A percentile compares a stretch with the other conserved stretches of the same genome.
phyloP scores from a whole-genome alignment of 2,797 vertebrate genomes.

The Rhodeus uyekii region DNA sequence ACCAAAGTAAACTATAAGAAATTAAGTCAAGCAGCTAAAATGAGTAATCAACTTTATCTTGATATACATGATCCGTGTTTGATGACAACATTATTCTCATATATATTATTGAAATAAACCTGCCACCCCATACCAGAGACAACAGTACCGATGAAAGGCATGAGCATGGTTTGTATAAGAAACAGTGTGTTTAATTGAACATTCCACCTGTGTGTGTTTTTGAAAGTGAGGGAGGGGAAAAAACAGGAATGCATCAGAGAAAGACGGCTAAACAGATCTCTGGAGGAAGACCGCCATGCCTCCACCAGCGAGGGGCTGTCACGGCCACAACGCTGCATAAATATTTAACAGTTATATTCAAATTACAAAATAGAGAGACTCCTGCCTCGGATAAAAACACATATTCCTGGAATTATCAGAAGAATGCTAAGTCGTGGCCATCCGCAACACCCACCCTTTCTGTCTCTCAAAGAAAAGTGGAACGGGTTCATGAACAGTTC shows the following conservation, averaged over 20 bases:
- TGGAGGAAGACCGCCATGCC: conserved; percentile 32
- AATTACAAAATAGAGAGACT: conserved; percentile 74
- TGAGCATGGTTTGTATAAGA: conserved; percentile 10
- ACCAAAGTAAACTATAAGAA: background rate
- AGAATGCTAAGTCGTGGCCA: conserved; percentile 65
- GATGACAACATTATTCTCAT: background rate
- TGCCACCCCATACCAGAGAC: background rate
- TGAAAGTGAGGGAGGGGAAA: conserved; percentile 62
- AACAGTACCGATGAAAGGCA: conserved; percentile 4
- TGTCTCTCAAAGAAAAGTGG: conserved; percentile 58
- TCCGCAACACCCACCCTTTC: conserved; percentile 61
- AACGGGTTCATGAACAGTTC: conserved; percentile 60
- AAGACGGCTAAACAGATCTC: conserved; percentile 33
- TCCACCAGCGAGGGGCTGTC: conserved; percentile 64
- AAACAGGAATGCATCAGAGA: conserved; percentile 67
- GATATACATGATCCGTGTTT: background rate
- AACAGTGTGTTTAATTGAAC: conserved; percentile 10
- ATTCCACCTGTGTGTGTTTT: conserved; percentile 3
- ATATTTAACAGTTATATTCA: conserved; percentile 79
- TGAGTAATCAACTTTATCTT: background rate
- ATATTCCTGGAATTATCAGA: conserved; percentile 72
- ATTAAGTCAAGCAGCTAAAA: background rate
- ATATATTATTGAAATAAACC: background rate
- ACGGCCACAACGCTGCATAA: conserved; percentile 76
- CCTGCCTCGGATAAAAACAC: conserved; percentile 50